Percentiles rank a stretch among this genome's conserved stretches.
Evolutionary conservation across 2,113 vertebrate genomes (phyloP).

Genomic region (Oncorhynchus mykiss): DNA sequence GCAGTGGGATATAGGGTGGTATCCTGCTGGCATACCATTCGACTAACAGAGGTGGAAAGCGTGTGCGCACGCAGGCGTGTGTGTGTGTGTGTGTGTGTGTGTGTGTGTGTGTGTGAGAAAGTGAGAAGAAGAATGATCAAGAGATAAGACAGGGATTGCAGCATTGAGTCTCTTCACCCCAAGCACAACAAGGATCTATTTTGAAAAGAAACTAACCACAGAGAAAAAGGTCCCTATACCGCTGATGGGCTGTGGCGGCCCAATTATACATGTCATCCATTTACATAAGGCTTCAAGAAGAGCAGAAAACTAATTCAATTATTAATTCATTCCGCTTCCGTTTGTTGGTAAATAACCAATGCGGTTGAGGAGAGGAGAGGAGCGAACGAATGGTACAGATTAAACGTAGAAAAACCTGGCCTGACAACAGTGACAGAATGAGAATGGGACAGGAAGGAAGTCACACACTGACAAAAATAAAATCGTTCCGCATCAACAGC

Average conservation of each 20-base stretch:
- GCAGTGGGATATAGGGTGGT: too few relatives aligned
- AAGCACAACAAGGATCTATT: neutral
- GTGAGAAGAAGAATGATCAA: too few relatives aligned
- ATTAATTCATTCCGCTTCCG: neutral
- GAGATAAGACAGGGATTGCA: too few relatives aligned
- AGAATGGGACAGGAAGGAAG: constrained; percentile 30
- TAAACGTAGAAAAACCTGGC: neutral
- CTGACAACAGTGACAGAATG: constrained; percentile 37
- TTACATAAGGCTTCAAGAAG: neutral
- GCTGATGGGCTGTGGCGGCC: neutral
- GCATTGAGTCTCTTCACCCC: too few relatives aligned
- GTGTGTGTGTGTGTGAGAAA: too few relatives aligned
- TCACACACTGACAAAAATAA: constrained; percentile 14
- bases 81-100: too few relatives aligned
- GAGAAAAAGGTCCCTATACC: neutral
- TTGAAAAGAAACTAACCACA: neutral
- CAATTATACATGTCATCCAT: constrained; percentile 8
- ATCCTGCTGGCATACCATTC: too few relatives aligned
- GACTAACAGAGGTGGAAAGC: too few relatives aligned
- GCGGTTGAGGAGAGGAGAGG: neutral
- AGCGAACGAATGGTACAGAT: constrained; percentile 13
- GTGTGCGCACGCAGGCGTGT: too few relatives aligned
- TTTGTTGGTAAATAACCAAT: constrained; percentile 28
- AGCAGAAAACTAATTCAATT: constrained; percentile 18
- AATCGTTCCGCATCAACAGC: constrained; percentile 41